Evolutionary conservation across 2,113 vertebrate species (phyloP), one percentile per base, ranked within the genome.

Genomic region (Genyomyrus donnyi): DNA sequence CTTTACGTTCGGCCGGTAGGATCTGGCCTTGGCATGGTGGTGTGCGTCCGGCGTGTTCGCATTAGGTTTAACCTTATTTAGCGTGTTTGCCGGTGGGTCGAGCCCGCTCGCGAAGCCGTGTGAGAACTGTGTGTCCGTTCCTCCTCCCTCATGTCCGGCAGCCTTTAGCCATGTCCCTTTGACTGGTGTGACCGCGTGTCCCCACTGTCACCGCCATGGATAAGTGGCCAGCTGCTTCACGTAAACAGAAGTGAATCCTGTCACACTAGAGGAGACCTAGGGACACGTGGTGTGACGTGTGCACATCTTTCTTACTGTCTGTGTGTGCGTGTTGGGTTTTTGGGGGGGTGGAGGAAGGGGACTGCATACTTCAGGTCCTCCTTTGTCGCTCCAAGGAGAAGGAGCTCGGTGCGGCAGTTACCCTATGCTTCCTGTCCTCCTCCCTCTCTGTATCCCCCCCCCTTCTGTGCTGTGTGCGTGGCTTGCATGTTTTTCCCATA

Each of bases 1-100:
- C 93, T 92, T 91, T 94, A 95, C 94, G 94, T 94, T 94, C 93
- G 93, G 92, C 93, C 88, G 80, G 27, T 56, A 42, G 88, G 90
- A 70, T 89, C 85, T 46, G 52, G 90, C 89, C 66, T 56, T 42
- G 92, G 88, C 89, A 84, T 91, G 83, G 90, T 91, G 80, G 86
- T 93, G 31, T 83, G 5, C 86, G 13, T 49, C 10, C 46, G 17
- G 58, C n/a, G n/a, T 48, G 11, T 77, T 74, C 42, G 4, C 19
- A 13, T 48, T 19, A 62, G 42, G 15, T n/a, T 77, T 50, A 45
- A 7, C 48, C n/a, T 70, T 13, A 89, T 52, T 19, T 39, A 50
- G 3, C n/a, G 10, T 21, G 42, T 17, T 88, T 70, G 27, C 70
- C 3, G 13, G 70, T 15, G 31, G 31, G 11, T 74, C 27, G 4